A percentile compares a stretch with the other conserved stretches of the same genome.
Conservation (phyloP, 2,113 vertebrate genomes). For the Tursiops truncatus region DNA sequence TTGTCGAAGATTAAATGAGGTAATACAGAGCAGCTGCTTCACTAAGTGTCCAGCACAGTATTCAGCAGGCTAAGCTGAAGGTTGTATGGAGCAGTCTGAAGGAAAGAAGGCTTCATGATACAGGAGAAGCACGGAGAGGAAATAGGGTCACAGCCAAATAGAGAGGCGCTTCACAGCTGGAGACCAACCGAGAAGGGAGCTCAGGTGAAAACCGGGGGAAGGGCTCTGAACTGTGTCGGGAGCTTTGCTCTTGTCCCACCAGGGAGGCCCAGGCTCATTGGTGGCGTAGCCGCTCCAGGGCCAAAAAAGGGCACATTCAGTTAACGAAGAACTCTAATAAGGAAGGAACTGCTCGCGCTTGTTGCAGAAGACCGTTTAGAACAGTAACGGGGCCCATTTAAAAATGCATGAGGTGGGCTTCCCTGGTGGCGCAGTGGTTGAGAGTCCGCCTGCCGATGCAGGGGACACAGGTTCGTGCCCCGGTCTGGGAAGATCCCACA, state of each 20-base stretch:
- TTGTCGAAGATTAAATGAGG: background rate
- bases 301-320: background rate
- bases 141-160: background rate
- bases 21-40: background rate
- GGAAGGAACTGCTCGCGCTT: background rate
- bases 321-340: background rate
- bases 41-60: background rate
- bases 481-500: too few species aligned
- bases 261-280: background rate
- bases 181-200: background rate
- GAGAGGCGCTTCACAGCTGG: background rate
- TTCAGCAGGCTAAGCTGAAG: background rate
- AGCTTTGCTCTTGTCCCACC: background rate
- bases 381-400: background rate
- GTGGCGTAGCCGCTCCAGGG: background rate
- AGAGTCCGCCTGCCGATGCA: too few species aligned
- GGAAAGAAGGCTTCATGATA: background rate
- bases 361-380: background rate
- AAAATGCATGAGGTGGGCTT: slow-evolving; percentile 54
- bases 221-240: background rate
- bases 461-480: accelerated
- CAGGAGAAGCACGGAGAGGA: background rate
- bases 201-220: background rate
- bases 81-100: background rate
- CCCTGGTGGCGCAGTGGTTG: too few species aligned